These are phyloP conservation scores for Phymorhynchus buccinoides DNA, from an alignment of 1,140 invertebrate genomes.

Conservation along the genomic window DNA sequence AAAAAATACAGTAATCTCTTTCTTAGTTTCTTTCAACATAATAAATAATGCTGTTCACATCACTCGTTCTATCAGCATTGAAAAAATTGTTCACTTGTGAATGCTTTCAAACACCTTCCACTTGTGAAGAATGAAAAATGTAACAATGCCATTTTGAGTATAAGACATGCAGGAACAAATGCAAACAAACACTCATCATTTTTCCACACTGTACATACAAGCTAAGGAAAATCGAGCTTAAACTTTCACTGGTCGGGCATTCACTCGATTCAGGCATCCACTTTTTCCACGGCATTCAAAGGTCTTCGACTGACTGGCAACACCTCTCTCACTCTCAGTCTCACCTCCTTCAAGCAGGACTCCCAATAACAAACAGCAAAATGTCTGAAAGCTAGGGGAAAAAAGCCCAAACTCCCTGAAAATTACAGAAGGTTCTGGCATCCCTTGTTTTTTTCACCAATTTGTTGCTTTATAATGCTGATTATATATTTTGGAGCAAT, in stretches of 20 bases:
- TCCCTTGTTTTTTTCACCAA: too few species aligned
- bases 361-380: too few species aligned
- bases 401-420: too few species aligned
- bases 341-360: too few species aligned
- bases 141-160: not conserved
- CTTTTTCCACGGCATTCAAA: not conserved
- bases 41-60: not conserved
- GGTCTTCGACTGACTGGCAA: not conserved
- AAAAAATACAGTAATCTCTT: too few species aligned
- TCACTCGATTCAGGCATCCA: not conserved
- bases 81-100: not conserved
- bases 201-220: not conserved
- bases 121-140: not conserved
- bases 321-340: not conserved
- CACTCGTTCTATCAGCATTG: not conserved
- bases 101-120: not conserved
- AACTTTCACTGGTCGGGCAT: not conserved
- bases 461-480: too few species aligned
- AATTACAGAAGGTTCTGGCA: too few species aligned
- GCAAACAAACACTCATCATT: not conserved
- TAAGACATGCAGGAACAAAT: not conserved
- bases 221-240: not conserved
- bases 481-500: too few species aligned
- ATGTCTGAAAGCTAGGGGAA: too few species aligned
- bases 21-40: too few species aligned